These are phyloP conservation scores for Idaea straminata DNA, from an alignment of 2,888 invertebrate genomes.

Conservation along the genomic window DNA sequence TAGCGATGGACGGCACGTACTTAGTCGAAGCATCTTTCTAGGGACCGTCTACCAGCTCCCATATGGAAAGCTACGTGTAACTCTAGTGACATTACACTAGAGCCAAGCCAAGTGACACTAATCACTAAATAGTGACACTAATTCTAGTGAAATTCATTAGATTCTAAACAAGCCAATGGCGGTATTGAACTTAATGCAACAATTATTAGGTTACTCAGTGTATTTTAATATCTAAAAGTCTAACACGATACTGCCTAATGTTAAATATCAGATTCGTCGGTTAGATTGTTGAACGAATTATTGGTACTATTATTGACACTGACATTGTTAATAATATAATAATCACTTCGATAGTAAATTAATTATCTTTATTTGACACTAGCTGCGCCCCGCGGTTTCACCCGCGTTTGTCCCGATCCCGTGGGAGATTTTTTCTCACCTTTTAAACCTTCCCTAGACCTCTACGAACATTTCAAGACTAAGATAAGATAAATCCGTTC, in stretches of 20 bases:
- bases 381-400: too few relatives aligned
- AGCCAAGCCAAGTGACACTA: slow-evolving; percentile 23
- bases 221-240: slow-evolving; percentile 54
- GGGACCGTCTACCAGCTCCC: slow-evolving; percentile 63
- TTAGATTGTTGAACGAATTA: slow-evolving; percentile 39
- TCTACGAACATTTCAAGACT: too few relatives aligned
- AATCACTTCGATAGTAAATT: too few relatives aligned
- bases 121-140: slow-evolving; percentile 20
- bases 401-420: too few relatives aligned
- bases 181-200: slow-evolving; percentile 40
- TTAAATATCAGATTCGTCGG: slow-evolving; percentile 54
- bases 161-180: slow-evolving; percentile 25
- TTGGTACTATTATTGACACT: not conserved
- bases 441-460: too few relatives aligned
- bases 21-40: slow-evolving; percentile 92
- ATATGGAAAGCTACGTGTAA: slow-evolving; percentile 69
- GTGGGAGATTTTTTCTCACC: too few relatives aligned
- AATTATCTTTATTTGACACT: not conserved
- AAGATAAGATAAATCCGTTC: too few relatives aligned
- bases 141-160: not conserved
- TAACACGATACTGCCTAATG: slow-evolving; percentile 74
- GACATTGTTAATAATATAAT: not conserved
- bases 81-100: slow-evolving; percentile 26
- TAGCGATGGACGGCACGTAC: slow-evolving; percentile 91
- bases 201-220: slow-evolving; percentile 69